Conservation (phyloP, 2,797 vertebrate species). For the Spinus pinus region DNA sequence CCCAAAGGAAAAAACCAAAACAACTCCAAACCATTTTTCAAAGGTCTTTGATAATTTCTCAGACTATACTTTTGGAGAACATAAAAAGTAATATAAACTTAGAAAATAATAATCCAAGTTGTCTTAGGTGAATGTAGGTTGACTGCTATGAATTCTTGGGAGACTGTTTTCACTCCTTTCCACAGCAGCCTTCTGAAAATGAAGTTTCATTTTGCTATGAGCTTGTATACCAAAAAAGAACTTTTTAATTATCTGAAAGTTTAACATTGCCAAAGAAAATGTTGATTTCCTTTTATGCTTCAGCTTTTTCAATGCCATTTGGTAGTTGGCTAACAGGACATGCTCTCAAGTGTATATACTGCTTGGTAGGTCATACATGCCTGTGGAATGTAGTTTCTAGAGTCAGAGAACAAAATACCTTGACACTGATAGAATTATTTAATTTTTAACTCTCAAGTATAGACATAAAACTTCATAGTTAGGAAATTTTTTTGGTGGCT, state of each 20-base stretch:
- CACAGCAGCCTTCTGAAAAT: background rate
- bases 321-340: background rate
- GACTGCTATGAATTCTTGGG: background rate
- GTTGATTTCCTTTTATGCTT: background rate
- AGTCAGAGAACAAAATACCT: background rate
- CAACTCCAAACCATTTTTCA: background rate
- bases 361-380: background rate
- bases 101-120: background rate
- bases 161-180: background rate
- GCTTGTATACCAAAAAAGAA: background rate
- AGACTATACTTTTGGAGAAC: background rate
- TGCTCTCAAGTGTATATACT: background rate
- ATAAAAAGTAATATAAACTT: background rate
- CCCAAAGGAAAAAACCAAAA: background rate
- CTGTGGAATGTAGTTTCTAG: background rate
- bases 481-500: background rate
- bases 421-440: background rate
- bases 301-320: background rate
- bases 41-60: background rate
- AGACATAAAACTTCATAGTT: background rate
- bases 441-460: background rate
- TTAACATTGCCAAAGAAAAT: background rate
- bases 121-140: background rate
- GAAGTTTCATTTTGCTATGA: background rate
- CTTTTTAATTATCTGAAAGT: background rate